phyloP scores from a whole-genome alignment of 2,797 vertebrate genomes.

The Pteronotus mesoamericanus region DNA sequence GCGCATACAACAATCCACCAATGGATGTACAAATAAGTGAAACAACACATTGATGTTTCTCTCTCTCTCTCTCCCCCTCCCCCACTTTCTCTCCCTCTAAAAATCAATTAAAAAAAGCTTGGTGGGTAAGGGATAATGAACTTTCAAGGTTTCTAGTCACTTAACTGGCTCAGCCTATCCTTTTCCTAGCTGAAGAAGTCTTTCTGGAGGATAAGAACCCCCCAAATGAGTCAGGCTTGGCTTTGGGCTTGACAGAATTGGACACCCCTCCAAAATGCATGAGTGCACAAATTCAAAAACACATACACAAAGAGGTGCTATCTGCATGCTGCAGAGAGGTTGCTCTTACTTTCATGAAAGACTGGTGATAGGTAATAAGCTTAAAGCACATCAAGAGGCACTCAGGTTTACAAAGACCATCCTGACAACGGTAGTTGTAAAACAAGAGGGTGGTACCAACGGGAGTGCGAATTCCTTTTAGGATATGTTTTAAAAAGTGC shows the following conservation, averaged over 20 bases:
- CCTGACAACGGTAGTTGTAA: background rate
- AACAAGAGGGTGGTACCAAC: background rate
- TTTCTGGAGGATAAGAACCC: conserved; percentile 20
- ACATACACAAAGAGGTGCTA: background rate
- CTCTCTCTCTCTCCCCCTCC: background rate
- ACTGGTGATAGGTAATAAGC: background rate
- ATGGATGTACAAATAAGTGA: background rate
- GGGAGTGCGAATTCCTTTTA: conserved; percentile 27
- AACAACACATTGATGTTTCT: background rate
- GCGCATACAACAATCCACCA: background rate
- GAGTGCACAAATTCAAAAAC: background rate
- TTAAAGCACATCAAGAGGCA: conserved; percentile 32
- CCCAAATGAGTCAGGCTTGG: conserved; percentile 22
- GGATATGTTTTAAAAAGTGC: conserved; percentile 39
- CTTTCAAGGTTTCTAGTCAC: background rate
- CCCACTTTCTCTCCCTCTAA: background rate
- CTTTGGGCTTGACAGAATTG: background rate
- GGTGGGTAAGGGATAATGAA: background rate
- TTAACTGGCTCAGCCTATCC: background rate
- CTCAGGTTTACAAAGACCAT: conserved; percentile 30
- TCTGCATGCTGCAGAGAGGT: background rate
- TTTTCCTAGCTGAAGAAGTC: conserved; percentile 21
- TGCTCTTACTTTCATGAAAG: conserved; percentile 19
- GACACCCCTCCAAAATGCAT: background rate
- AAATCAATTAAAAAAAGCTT: background rate